Base-by-base conservation (phyloP, 2,113 vertebrate genomes). In the Oryzias javanicus region DNA sequence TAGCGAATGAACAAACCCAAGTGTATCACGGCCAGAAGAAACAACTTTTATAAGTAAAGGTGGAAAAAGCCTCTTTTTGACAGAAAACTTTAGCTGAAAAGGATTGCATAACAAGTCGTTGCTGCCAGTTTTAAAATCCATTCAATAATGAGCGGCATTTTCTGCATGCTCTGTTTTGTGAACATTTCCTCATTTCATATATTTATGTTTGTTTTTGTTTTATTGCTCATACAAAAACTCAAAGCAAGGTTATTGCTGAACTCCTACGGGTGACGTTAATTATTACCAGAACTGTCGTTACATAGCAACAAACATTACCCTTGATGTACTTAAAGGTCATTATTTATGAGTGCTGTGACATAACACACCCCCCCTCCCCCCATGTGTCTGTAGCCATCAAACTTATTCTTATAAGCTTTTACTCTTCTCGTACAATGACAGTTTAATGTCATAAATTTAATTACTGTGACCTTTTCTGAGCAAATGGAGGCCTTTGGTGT, bases 361-460 rank as follows among this genome's bases (percentile, higher is more conserved):
- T 56, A 72, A 67, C 50, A 74, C 35, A 22, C 62, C 45, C 45
- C 45, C 6, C 54, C 50, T 48, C 35, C 41, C 56, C 64, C 52
- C 49, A 55, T 76, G 60, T 65, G 65, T 81, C 49, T 75, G 47
- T 58, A 22, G 63, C 64, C 60, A 58, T 64, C 57, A 74, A 64
- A 70, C 64, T 65, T 86, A 79, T 86, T 62, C 77, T 84, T 67
- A 84, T 84, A 79, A 82, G 75, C 60, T 62, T 78, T 66, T 69
- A 65, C 78, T 85, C 64, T 61, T 79, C 54, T 73, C 60, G 19
- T 70, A 57, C 65, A 35, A 73, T 69, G 75, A 72, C 78, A 78
- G 70, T 80, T 86, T 88, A 88, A 90, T 83, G 68, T 76, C 67
- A 73, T 46, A 40, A 84, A 86, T 89, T 81, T 89, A 90, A 91